Conservation (phyloP, 2,113 vertebrate species). For the Kryptolebias marmoratus region DNA sequence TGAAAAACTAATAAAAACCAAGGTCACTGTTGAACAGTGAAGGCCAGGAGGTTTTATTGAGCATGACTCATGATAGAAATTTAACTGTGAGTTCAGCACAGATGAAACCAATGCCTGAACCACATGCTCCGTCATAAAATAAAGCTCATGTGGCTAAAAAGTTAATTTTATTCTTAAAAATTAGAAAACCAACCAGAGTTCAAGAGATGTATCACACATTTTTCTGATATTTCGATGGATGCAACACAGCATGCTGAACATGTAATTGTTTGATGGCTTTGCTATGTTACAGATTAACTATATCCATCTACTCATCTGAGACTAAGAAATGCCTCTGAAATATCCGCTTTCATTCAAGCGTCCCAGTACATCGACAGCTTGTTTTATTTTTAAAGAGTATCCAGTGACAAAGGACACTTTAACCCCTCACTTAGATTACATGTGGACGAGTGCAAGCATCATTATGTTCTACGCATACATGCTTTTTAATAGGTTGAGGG, state of each 20-base stretch:
- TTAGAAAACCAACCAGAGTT: slow-evolving; percentile 3
- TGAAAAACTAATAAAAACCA: slow-evolving; percentile 44
- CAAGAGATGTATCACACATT: neutral
- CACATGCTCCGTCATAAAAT: slow-evolving; percentile 7
- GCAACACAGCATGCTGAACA: slow-evolving; percentile 24
- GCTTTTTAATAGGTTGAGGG: slow-evolving; percentile 81
- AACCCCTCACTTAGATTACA: slow-evolving; percentile 88
- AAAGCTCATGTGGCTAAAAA: slow-evolving; percentile 12
- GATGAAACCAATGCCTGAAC: slow-evolving; percentile 28
- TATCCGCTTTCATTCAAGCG: slow-evolving; percentile 78
- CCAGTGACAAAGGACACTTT: slow-evolving; percentile 86
- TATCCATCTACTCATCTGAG: slow-evolving; percentile 65
- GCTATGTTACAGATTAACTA: slow-evolving; percentile 56
- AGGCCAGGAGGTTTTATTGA: slow-evolving; percentile 23
- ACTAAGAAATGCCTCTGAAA: slow-evolving; percentile 76
- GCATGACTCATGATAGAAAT: slow-evolving; percentile 62
- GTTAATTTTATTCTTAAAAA: slow-evolving; percentile 13
- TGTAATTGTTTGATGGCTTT: slow-evolving; percentile 60
- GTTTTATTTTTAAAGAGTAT: slow-evolving; percentile 92
- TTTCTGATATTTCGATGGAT: neutral
- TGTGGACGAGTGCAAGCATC: slow-evolving; percentile 81
- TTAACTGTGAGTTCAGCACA: slow-evolving; percentile 57
- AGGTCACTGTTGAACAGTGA: slow-evolving; percentile 37
- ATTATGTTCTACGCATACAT: slow-evolving; percentile 76
- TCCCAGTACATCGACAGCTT: slow-evolving; percentile 77